These are phyloP conservation scores for Antitype chi DNA, from an alignment of 2,888 invertebrate species.

Conservation along the genomic window DNA sequence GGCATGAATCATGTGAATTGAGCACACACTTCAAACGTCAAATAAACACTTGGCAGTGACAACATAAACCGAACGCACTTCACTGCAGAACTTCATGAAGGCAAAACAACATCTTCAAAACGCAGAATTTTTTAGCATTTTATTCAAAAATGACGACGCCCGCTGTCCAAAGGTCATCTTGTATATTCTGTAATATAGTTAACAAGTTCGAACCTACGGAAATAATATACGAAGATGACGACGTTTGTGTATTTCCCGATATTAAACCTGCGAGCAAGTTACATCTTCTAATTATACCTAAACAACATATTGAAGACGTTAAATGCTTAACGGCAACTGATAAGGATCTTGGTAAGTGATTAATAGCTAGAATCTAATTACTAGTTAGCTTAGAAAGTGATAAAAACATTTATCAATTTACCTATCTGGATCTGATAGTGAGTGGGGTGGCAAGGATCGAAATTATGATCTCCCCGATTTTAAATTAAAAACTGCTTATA, in stretches of 20 bases:
- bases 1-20: slow-evolving; percentile 5
- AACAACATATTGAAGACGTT: slow-evolving; percentile 94
- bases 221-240: slow-evolving; percentile 93
- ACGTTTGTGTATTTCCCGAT: slow-evolving; percentile 95
- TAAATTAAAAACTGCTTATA: not conserved
- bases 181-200: slow-evolving; percentile 94
- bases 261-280: slow-evolving; percentile 95
- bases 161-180: slow-evolving; percentile 80
- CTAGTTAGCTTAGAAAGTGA: slow-evolving; percentile 14
- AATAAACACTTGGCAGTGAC: slow-evolving; percentile 26
- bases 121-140: slow-evolving; percentile 4
- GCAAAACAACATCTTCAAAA: slow-evolving; percentile 26
- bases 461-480: slow-evolving; percentile 20
- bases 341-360: slow-evolving; percentile 92
- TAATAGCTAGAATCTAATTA: slow-evolving; percentile 10
- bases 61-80: slow-evolving; percentile 16
- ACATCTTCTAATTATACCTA: slow-evolving; percentile 95
- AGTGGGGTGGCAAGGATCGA: slow-evolving; percentile 19
- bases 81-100: slow-evolving; percentile 6
- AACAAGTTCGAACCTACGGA: slow-evolving; percentile 91
- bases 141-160: slow-evolving; percentile 70
- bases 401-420: slow-evolving; percentile 42
- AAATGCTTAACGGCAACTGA: slow-evolving; percentile 92
- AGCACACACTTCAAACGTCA: slow-evolving; percentile 44
- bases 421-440: slow-evolving; percentile 12